A percentile compares a stretch with the other conserved stretches of the same genome.
These are phyloP conservation scores for Popillia japonica DNA, from an alignment of 1,140 invertebrate species.

Conservation along the genomic window DNA sequence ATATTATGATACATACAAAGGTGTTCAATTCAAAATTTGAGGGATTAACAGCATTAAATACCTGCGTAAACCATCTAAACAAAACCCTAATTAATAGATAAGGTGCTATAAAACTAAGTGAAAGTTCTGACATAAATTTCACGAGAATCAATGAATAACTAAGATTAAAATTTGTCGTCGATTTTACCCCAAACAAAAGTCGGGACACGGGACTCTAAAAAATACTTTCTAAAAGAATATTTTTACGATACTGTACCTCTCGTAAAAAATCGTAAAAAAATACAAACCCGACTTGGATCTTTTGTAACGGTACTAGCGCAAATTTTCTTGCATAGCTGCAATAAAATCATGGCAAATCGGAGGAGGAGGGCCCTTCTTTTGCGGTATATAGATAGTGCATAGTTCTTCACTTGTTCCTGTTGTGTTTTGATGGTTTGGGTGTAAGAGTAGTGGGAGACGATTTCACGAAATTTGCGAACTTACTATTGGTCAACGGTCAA, in stretches of 20 bases:
- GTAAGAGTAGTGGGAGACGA: slow-evolving; percentile 13
- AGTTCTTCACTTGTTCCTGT: slow-evolving; percentile 10
- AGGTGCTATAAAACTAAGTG: too few relatives aligned
- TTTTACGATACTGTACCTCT: neutral
- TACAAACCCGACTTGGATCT: neutral
- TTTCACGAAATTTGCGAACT: slow-evolving; percentile 32
- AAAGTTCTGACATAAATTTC: too few relatives aligned
- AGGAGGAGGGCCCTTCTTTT: slow-evolving; percentile 21
- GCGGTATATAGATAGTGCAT: neutral
- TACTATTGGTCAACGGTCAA: slow-evolving; percentile 17
- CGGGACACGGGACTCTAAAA: too few relatives aligned
- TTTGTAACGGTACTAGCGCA: slow-evolving; percentile 7
- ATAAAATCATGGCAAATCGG: slow-evolving; percentile 13
- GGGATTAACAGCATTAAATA: too few relatives aligned
- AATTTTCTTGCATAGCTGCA: neutral
- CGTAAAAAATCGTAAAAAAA: slow-evolving; percentile 27
- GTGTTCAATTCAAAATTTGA: too few relatives aligned
- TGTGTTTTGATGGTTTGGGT: too few relatives aligned
- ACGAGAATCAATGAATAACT: too few relatives aligned
- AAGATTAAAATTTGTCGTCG: too few relatives aligned
- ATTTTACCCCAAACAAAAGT: too few relatives aligned
- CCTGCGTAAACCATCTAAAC: too few relatives aligned
- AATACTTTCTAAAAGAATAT: neutral
- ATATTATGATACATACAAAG: too few relatives aligned
- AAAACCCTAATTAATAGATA: too few relatives aligned